Base-by-base conservation (phyloP, 2,797 vertebrate species). In the Pipistrellus pygmaeus region DNA sequence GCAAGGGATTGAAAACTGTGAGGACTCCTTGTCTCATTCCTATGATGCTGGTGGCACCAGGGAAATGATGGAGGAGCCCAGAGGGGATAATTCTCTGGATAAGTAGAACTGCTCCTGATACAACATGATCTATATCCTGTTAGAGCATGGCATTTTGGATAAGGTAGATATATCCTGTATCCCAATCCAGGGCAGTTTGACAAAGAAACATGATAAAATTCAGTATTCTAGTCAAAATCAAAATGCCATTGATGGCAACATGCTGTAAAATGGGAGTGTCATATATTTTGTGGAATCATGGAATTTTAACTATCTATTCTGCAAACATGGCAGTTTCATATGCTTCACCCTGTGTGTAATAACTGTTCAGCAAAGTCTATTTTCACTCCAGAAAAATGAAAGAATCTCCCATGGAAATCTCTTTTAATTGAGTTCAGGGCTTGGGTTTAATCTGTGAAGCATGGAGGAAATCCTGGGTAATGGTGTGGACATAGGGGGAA, bases 1-100 rank as follows among this genome's bases (percentile, higher is more conserved):
- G 68, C 25, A 53, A 97, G 94, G 95, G 82, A 75, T 4, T 88
- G 92, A 90, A 91, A 95, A 93, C 46, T 48, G 17, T 83, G 38
- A 69, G 23, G 81, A 91, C 81, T 86, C 48, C 73, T 69, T 48
- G 21, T 81, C 46, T 75, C 85, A 82, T 71, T 94, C 93, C 77
- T 60, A 21, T 27, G 62, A 92, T 48, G 32, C 30, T 77, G 83
- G 84, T 41, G 44, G 38, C n/a, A 73, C 55, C 30, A 51, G 62
- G 46, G 11, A 51, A 83, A 78, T 85, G 48, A 35, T 41, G n/a
- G 71, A 80, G 18, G 46, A 11, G 27, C 8, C 9, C 18, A 10
- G 9, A 73, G 7, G 41, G n/a, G 5, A 57, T 73, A 32, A 51
- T 88, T 81, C 46, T 60, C 57, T 18, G 9, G 6, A 1, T 20